Evolutionary conservation across 2,797 vertebrate genomes (phyloP).

Genomic region (Chloroceryle amazona): DNA sequence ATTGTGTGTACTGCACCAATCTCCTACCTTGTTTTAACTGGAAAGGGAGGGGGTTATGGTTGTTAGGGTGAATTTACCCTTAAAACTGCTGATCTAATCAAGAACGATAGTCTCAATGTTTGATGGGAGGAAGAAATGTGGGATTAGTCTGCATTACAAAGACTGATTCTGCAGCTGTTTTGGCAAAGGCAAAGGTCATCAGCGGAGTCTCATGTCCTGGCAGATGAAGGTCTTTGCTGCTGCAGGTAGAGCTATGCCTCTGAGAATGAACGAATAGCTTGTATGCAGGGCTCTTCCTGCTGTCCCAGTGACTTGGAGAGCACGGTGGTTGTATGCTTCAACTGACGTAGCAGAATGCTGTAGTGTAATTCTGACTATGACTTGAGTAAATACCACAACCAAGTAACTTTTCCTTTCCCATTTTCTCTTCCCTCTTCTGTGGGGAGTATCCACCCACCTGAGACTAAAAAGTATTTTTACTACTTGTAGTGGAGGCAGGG

Average conservation of each 20-base stretch:
- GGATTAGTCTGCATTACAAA: slow-evolving; percentile 30
- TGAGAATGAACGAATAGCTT: neutral
- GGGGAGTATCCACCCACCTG: neutral
- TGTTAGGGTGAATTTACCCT: slow-evolving; percentile 21
- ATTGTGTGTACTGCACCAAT: neutral
- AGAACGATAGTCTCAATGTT: neutral
- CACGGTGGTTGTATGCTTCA: neutral
- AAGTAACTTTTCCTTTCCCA: neutral
- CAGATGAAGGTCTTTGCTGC: neutral
- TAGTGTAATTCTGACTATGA: neutral
- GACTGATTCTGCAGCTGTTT: neutral
- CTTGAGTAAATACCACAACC: neutral
- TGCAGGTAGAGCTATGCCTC: neutral
- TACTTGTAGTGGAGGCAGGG: neutral
- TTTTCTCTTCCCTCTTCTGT: neutral
- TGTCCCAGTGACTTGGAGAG: neutral
- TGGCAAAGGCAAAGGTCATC: neutral
- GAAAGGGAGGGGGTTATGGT: neutral
- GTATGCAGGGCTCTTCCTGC: neutral
- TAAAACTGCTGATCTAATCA: slow-evolving; percentile 51
- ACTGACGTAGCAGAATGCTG: neutral
- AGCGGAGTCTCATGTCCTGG: neutral
- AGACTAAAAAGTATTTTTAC: neutral
- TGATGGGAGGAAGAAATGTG: slow-evolving; percentile 41
- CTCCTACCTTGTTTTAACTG: slow-evolving; percentile 21